Conservation (phyloP, 1,140 invertebrate genomes). For the Sitophilus oryzae region DNA sequence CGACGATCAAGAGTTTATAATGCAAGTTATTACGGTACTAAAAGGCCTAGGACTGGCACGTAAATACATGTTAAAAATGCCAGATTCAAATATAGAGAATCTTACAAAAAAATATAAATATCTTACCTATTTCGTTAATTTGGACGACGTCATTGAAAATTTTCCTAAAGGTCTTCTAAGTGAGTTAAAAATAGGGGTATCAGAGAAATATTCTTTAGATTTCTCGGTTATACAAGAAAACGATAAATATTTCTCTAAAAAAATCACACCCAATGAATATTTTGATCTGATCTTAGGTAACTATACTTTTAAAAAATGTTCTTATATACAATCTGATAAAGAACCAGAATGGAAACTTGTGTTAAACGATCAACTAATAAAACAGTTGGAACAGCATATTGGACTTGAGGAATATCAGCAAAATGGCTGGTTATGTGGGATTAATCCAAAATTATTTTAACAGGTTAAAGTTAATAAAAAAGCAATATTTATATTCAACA, state of each 20-base stretch:
- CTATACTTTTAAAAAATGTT: background rate
- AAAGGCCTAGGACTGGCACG: background rate
- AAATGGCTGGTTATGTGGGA: background rate
- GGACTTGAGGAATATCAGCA: background rate
- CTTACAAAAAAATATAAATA: background rate
- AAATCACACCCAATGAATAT: background rate
- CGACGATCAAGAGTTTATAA: background rate
- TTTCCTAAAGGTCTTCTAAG: background rate
- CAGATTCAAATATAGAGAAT: background rate
- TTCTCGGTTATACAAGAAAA: background rate
- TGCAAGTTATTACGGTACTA: background rate
- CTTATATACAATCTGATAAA: background rate
- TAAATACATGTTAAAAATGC: constrained; percentile 1
- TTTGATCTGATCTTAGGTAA: constrained; percentile 7
- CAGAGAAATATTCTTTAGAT: background rate
- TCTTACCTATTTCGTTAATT: background rate
- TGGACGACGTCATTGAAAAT: constrained; percentile 6
- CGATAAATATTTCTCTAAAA: constrained; percentile 6
- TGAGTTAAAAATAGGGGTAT: background rate
- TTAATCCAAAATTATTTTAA: background rate
- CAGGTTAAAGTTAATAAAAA: too few relatives aligned
- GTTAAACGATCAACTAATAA: background rate
- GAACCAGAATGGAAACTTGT: background rate
- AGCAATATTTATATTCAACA: too few relatives aligned
- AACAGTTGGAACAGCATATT: background rate